Evolutionary conservation across 2,113 vertebrate species (phyloP).

Genomic region (Stegastes partitus): DNA sequence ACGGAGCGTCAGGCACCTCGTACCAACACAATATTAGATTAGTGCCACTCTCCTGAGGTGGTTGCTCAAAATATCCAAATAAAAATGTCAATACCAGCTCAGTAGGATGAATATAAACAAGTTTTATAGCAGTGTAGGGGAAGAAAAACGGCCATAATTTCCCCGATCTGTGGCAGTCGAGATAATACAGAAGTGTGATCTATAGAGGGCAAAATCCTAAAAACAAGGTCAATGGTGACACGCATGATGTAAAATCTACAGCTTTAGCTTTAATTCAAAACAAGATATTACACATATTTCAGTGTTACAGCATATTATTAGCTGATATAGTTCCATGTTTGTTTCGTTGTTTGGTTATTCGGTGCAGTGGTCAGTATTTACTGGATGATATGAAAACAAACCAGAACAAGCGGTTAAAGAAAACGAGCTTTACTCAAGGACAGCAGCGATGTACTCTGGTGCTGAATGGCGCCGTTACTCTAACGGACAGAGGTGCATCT

Average conservation of each 20-base stretch:
- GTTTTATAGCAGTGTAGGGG: background rate
- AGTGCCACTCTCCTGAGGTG: background rate
- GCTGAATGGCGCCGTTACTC: conserved; percentile 4
- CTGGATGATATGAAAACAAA: conserved; percentile 13
- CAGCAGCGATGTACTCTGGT: background rate
- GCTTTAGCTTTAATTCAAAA: conserved; percentile 24
- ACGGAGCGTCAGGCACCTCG: background rate
- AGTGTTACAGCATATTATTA: conserved; percentile 15
- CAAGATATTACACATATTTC: background rate
- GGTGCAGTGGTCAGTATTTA: background rate
- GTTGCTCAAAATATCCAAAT: background rate
- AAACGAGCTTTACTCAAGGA: background rate
- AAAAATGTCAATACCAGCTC: conserved; percentile 11
- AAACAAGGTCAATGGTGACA: background rate
- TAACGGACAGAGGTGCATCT: background rate
- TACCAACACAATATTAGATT: background rate
- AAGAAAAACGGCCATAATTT: background rate
- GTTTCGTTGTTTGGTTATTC: background rate
- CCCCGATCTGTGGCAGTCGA: background rate
- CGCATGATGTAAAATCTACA: conserved; percentile 15
- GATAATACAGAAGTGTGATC: background rate
- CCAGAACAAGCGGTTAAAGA: background rate
- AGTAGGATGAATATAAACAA: conserved; percentile 6
- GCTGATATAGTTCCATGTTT: background rate
- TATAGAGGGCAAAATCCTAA: background rate